Conservation (phyloP, 2,113 vertebrate genomes). For the Hyaena hyaena region DNA sequence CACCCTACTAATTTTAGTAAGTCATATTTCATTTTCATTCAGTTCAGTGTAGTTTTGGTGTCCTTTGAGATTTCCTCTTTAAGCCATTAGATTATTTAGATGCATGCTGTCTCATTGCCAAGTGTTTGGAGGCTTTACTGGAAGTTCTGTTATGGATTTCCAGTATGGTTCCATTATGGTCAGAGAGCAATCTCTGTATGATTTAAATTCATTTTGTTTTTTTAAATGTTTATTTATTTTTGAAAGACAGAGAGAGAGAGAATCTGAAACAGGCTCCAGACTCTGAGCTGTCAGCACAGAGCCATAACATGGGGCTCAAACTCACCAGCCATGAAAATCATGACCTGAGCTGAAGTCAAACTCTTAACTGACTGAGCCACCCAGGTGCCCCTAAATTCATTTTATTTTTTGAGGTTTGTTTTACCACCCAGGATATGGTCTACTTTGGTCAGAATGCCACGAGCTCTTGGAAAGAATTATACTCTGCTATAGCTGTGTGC, state of each 20-base stretch:
- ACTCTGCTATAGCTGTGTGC: not conserved
- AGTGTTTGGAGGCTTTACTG: not conserved
- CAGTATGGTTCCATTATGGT: not conserved
- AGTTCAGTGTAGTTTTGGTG: not conserved
- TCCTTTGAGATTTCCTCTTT: not conserved
- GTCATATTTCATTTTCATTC: not conserved
- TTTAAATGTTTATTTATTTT: not conserved
- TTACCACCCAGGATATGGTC: not conserved
- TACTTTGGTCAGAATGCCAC: not conserved
- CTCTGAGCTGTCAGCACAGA: too few species aligned
- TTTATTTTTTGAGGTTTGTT: not conserved
- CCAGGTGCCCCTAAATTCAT: not conserved
- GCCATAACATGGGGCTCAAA: too few species aligned
- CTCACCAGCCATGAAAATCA: too few species aligned
- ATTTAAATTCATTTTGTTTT: not conserved
- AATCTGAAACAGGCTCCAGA: too few species aligned
- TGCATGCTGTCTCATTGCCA: not conserved
- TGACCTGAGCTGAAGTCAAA: too few species aligned
- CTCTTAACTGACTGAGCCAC: too few species aligned
- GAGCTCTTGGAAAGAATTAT: not conserved
- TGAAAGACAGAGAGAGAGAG: too few species aligned
- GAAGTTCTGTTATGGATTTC: not conserved
- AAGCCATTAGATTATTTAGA: not conserved
- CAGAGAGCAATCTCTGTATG: not conserved
- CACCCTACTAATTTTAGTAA: not conserved